Evolutionary conservation across 2,888 invertebrate genomes (phyloP).

Genomic region (Drosophila mulleri): DNA sequence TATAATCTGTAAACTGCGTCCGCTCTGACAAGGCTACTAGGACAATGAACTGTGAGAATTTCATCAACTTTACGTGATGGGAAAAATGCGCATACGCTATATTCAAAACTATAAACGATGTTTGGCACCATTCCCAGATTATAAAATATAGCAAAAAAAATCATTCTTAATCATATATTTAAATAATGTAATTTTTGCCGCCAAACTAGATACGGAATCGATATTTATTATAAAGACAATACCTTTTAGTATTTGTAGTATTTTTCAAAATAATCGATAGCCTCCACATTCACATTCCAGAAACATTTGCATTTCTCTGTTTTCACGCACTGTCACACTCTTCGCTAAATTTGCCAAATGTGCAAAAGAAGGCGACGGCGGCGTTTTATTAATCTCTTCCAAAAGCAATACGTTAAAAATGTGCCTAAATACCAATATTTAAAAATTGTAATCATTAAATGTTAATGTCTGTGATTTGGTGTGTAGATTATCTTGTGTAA

Average conservation of each 20-base stretch:
- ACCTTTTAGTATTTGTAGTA: constrained; percentile 22
- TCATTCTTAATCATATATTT: not conserved
- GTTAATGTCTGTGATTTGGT: constrained; percentile 2
- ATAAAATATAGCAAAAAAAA: not conserved
- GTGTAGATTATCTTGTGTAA: not conserved
- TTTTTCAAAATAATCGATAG: constrained; percentile 1
- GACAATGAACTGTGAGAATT: constrained; percentile 58
- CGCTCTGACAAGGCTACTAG: constrained; percentile 27
- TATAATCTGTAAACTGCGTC: not conserved
- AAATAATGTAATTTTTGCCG: not conserved
- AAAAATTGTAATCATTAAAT: not conserved
- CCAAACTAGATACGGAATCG: constrained; percentile 8
- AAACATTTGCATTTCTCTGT: constrained; percentile 13
- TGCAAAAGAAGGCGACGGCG: constrained; percentile 38
- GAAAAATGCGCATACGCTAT: not conserved
- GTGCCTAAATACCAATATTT: not conserved
- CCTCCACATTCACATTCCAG: constrained; percentile 1
- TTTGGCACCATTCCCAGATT: too few relatives aligned
- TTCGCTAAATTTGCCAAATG: constrained; percentile 51
- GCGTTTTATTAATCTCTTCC: constrained; percentile 8
- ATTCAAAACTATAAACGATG: not conserved
- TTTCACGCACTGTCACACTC: constrained; percentile 35
- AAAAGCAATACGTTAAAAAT: constrained; percentile 24
- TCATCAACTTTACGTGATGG: not conserved
- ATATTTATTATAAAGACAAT: not conserved